phyloP scores from a whole-genome alignment of 2,888 invertebrate species.

The Polydrusus pterygomalis region DNA sequence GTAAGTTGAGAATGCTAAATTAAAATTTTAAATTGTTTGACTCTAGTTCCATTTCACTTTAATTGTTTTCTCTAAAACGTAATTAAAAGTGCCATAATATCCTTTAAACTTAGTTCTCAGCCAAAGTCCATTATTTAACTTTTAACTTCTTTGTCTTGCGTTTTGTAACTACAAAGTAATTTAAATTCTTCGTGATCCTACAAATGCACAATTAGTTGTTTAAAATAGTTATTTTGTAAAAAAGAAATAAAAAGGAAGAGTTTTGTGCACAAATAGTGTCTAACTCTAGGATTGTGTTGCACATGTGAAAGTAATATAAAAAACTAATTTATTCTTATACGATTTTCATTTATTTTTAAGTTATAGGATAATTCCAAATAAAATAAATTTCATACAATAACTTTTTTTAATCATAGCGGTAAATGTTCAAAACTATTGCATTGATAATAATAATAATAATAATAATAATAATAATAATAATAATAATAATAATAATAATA shows the following conservation, averaged over 20 bases:
- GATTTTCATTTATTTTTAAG: too few relatives aligned
- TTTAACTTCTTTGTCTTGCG: conserved; percentile 12
- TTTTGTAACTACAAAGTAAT: conserved; percentile 16
- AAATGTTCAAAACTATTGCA: too few relatives aligned
- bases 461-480: too few relatives aligned
- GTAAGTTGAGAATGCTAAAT: conserved; percentile 11
- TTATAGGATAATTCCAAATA: too few relatives aligned
- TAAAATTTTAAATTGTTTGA: conserved; percentile 8
- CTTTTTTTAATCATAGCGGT: too few relatives aligned
- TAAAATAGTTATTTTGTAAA: background rate
- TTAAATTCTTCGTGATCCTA: conserved; percentile 1
- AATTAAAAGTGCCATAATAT: conserved; percentile 20
- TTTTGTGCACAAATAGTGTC: too few relatives aligned
- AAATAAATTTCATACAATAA: too few relatives aligned
- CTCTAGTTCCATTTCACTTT: conserved; percentile 3
- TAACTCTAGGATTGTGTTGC: too few relatives aligned
- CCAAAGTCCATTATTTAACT: conserved; percentile 17
- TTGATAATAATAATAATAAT: too few relatives aligned
- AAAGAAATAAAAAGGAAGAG: background rate
- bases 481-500: too few relatives aligned
- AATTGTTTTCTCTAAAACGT: conserved; percentile 10
- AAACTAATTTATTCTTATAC: too few relatives aligned
- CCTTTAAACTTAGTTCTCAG: conserved; percentile 6
- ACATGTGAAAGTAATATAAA: too few relatives aligned
- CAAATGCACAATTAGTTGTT: conserved; percentile 8